Evolutionary conservation across 2,888 invertebrate species (phyloP).

Genomic region (Tenthredo livida): DNA sequence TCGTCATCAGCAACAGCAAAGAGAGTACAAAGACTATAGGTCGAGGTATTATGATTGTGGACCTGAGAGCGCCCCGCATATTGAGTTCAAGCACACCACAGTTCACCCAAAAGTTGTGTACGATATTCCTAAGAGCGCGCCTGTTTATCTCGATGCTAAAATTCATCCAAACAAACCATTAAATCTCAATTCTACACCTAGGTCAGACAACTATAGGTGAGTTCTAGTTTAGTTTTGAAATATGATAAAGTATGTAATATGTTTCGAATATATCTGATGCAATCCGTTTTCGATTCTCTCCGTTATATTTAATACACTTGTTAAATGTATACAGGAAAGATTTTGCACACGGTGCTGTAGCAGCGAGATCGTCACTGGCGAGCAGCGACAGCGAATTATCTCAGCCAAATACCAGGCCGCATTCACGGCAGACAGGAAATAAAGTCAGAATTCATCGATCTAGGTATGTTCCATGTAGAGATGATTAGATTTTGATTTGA

Average conservation of each 20-base stretch:
- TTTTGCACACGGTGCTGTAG: conserved; percentile 84
- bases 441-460: conserved; percentile 69
- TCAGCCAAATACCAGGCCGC: conserved; percentile 75
- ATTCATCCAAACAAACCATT: conserved; percentile 64
- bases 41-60: conserved; percentile 72
- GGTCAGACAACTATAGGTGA: conserved; percentile 85
- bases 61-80: conserved; percentile 67
- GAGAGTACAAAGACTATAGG: conserved; percentile 80
- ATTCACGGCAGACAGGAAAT: conserved; percentile 71
- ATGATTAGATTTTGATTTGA: conserved; percentile 10
- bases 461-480: conserved; percentile 64
- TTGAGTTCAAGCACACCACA: conserved; percentile 76
- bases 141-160: conserved; percentile 69
- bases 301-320: conserved; percentile 45
- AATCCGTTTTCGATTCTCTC: background rate
- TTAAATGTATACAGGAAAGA: conserved; percentile 75
- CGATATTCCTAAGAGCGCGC: conserved; percentile 80
- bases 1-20: conserved; percentile 79
- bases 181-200: conserved; percentile 69
- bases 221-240: background rate
- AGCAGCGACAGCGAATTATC: conserved; percentile 81
- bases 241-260: conserved; percentile 34
- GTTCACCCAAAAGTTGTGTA: conserved; percentile 82
- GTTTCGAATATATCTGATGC: background rate
- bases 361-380: conserved; percentile 78